phyloP scores from a whole-genome alignment of 1,140 invertebrate genomes.

The Drosophila neocordata region DNA sequence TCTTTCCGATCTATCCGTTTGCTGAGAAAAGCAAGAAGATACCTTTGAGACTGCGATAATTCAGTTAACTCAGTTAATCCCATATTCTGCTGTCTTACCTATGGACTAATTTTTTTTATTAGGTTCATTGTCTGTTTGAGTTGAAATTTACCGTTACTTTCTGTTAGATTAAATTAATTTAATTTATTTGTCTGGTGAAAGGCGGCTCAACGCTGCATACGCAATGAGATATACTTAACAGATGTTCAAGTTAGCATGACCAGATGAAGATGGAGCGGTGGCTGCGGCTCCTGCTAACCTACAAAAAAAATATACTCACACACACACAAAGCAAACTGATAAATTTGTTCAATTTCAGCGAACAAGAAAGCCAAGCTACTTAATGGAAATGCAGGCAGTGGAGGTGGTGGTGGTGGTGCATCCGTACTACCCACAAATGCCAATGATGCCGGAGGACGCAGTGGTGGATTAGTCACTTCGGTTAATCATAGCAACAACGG shows the following conservation, averaged over 20 bases:
- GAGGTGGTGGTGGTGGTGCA: neutral
- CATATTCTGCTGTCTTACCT: no score
- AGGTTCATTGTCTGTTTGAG: slow-evolving; percentile 24
- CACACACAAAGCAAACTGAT: slow-evolving; percentile 50
- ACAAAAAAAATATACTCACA: slow-evolving; percentile 43
- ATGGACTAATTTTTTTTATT: neutral
- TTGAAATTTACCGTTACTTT: slow-evolving; percentile 16
- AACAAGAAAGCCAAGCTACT: slow-evolving; percentile 83
- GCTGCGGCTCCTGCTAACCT: slow-evolving; percentile 65
- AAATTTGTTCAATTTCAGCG: slow-evolving; percentile 82
- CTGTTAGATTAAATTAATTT: slow-evolving; percentile 19
- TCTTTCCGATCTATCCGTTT: no score
- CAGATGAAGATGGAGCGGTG: slow-evolving; percentile 25
- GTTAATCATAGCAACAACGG: slow-evolving; percentile 13
- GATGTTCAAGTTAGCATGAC: slow-evolving; percentile 65
- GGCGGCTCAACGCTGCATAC: slow-evolving; percentile 61
- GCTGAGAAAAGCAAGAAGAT: no score
- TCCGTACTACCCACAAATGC: slow-evolving; percentile 14
- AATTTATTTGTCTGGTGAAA: slow-evolving; percentile 49
- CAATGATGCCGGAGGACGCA: slow-evolving; percentile 26
- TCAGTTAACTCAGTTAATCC: no score
- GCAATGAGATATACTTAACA: slow-evolving; percentile 42
- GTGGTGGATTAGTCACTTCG: neutral
- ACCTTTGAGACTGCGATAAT: no score
- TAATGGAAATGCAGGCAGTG: slow-evolving; percentile 50